These are phyloP conservation scores for Parthenolecanium corni DNA, from an alignment of 2,888 invertebrate species.

Conservation along the genomic window DNA sequence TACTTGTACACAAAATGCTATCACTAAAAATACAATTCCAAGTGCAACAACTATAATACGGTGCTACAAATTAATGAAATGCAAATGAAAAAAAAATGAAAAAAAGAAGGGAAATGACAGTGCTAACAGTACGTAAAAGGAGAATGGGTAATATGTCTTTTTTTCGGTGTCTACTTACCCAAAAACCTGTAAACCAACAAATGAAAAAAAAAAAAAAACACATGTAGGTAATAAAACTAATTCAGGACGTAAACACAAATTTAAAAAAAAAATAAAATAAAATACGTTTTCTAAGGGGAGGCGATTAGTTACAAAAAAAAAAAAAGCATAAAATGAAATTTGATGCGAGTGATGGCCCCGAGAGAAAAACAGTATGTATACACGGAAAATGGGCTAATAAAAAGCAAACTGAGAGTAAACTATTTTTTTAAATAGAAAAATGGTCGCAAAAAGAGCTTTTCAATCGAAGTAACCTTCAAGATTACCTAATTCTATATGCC, in stretches of 20 bases:
- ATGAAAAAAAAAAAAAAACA: conserved; percentile 33
- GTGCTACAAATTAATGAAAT: background rate
- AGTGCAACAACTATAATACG: background rate
- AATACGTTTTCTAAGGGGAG: too few relatives aligned
- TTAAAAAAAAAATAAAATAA: background rate
- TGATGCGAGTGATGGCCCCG: too few relatives aligned
- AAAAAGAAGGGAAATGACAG: conserved; percentile 24
- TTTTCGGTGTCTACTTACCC: conserved; percentile 31
- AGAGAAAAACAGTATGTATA: background rate
- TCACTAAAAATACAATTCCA: too few relatives aligned
- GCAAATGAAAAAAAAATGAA: conserved; percentile 30
- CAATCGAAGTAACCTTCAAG: too few relatives aligned
- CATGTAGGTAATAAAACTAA: conserved; percentile 34
- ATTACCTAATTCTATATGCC: too few relatives aligned
- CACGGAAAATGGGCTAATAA: background rate
- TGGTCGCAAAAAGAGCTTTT: too few relatives aligned
- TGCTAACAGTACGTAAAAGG: conserved; percentile 25
- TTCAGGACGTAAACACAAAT: conserved; percentile 39
- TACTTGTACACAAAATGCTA: too few relatives aligned
- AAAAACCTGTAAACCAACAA: conserved; percentile 39
- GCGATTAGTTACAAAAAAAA: too few relatives aligned
- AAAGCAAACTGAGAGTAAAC: background rate
- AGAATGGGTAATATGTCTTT: conserved; percentile 29
- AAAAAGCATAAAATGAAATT: too few relatives aligned
- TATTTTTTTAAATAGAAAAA: background rate